phyloP scores from a whole-genome alignment of 2,888 invertebrate genomes.

The Drosophila pegasa region DNA sequence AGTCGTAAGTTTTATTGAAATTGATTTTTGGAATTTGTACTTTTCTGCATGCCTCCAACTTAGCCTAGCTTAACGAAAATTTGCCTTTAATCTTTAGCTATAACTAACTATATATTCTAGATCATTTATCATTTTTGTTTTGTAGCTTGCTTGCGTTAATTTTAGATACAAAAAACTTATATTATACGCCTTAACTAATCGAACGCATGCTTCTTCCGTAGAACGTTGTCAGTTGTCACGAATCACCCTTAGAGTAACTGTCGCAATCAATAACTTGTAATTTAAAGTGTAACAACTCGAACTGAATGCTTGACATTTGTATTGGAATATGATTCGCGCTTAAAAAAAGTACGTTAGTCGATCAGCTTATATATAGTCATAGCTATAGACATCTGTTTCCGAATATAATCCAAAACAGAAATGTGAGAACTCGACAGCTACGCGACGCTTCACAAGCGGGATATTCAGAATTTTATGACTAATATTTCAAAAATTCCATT shows the following conservation, averaged over 20 bases:
- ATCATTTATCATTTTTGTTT: constrained; percentile 32
- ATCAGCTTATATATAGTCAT: not conserved
- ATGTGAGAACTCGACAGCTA: not conserved
- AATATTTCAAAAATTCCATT: not conserved
- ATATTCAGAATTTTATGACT: not conserved
- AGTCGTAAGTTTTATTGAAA: constrained; percentile 27
- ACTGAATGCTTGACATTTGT: constrained; percentile 72
- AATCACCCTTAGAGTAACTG: constrained; percentile 33
- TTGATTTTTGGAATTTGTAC: constrained; percentile 21
- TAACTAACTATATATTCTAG: constrained; percentile 15
- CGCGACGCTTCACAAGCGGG: not conserved
- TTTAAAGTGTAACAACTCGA: constrained; percentile 20
- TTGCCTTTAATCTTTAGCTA: constrained; percentile 2
- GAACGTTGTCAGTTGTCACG: constrained; percentile 40
- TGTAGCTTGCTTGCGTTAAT: constrained; percentile 41
- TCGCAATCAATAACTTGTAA: constrained; percentile 27
- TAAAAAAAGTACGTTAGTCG: constrained; percentile 6
- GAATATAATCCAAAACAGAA: not conserved
- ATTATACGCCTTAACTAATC: constrained; percentile 9
- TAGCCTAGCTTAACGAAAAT: constrained; percentile 5
- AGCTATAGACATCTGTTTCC: not conserved
- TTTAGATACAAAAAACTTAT: constrained; percentile 6
- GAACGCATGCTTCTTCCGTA: constrained; percentile 48
- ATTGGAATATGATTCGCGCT: constrained; percentile 76
- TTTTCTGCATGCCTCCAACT: constrained; percentile 54